These are phyloP conservation scores for Labeo rohita DNA, from an alignment of 2,113 vertebrate species.

Conservation along the genomic window DNA sequence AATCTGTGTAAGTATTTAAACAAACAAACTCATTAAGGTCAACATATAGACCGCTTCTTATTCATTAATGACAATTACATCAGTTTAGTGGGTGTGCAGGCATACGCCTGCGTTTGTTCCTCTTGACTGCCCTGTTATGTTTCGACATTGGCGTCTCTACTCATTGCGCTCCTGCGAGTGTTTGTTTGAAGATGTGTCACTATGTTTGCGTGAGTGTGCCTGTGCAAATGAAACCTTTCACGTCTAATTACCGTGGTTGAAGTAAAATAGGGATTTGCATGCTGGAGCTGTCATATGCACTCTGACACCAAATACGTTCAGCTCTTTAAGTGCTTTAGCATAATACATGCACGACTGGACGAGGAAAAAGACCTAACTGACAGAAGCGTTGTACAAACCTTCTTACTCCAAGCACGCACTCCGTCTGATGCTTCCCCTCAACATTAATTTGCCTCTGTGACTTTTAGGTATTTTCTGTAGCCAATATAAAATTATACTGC, in stretches of 20 bases:
- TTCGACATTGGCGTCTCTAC: neutral
- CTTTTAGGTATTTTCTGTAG: neutral
- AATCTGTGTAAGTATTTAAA: slow-evolving; percentile 6
- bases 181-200: slow-evolving; percentile 43
- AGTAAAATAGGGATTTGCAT: slow-evolving; percentile 26
- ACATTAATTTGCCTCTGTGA: slow-evolving; percentile 1
- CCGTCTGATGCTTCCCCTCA: neutral
- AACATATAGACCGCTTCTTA: neutral
- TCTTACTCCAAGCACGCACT: neutral
- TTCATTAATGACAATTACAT: slow-evolving; percentile 20
- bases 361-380: neutral
- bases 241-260: slow-evolving; percentile 32
- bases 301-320: neutral
- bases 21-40: neutral
- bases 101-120: neutral
- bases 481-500: neutral
- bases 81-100: neutral
- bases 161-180: neutral
- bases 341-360: slow-evolving; percentile 10
- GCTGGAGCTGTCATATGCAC: slow-evolving; percentile 11
- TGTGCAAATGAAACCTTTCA: slow-evolving; percentile 37
- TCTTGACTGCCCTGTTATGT: neutral
- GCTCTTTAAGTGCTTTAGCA: slow-evolving; percentile 40
- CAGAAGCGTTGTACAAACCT: slow-evolving; percentile 15
- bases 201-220: slow-evolving; percentile 25